Evolutionary conservation across 1,140 invertebrate genomes (phyloP), one percentile per base, ranked within the genome.

Genomic region (Drosophila sp.): DNA sequence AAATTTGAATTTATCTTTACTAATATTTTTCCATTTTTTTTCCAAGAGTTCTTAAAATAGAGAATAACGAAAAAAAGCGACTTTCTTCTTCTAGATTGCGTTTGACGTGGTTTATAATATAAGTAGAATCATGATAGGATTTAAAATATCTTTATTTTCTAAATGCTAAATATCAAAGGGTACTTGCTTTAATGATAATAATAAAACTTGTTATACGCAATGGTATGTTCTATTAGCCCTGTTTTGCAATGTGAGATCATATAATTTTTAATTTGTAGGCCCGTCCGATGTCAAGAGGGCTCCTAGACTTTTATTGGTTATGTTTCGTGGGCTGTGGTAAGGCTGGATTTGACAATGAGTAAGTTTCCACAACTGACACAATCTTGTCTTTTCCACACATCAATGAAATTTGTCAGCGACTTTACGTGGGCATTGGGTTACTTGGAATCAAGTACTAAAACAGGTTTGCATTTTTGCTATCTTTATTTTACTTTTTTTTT

Each of bases 401-500:
- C 32, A 58, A 58, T 58, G 56, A 58, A 33, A 58, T 58, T 58
- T 58, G 56, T 58, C 56, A 58, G 56, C 56, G 32, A 58, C 23
- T 58, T 58, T 58, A 58, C n/a, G 56, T 58, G 56, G 56, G 56
- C 56, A 50, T 50, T 58, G 30, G 33, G 56, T 58, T 58, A 58
- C 32, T 35, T 58, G 56, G 56, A 50, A 27, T 38, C 56, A 58
- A 58, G 56, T 58, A 58, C 56, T 33, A 35, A 58, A 58, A 58
- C 56, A 25, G 56, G 56, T 58, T 58, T 58, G 17, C 17, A 23
- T 58, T 7, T 27, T 50, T 27, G 44, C 44, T 27, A 41, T 27
- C 1, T 58, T 32, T 56, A 6, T 47, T 47, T 54, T 54, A 10
- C 4, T 25, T 4, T 27, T 5, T 7, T 54, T 58, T 58, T 57